A percentile compares a stretch with the other conserved stretches of the same genome.
Evolutionary conservation across 30 jellyfish, hydroid and myxozoan species (phyloP).

Genomic region (Cassiopea andromeda): DNA sequence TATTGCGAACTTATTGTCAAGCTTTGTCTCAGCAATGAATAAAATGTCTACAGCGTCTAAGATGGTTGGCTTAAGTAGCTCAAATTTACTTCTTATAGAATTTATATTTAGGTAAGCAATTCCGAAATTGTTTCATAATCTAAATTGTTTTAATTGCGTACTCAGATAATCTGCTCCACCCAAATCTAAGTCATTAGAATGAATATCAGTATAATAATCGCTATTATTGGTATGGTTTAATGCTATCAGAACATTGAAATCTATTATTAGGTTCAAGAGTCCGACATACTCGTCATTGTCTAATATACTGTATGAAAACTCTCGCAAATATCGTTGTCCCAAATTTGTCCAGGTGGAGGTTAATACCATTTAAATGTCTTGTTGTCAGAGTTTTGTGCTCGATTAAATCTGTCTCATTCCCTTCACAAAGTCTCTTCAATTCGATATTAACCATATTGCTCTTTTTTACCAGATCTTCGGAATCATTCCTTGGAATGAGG

Average conservation of each 20-base stretch:
- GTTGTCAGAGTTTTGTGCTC: constrained; percentile 29
- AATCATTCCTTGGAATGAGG: constrained; percentile 16
- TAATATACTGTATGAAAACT: constrained; percentile 23
- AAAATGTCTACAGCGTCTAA: background rate
- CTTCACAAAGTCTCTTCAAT: constrained; percentile 29
- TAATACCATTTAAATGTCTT: constrained; percentile 56
- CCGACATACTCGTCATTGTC: constrained; percentile 46
- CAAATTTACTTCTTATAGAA: constrained; percentile 6
- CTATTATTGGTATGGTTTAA: constrained; percentile 7
- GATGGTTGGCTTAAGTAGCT: background rate
- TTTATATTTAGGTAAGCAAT: constrained; percentile 13
- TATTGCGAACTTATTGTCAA: background rate
- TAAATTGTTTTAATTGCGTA: constrained; percentile 13
- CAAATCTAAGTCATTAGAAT: constrained; percentile 25
- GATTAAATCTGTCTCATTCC: constrained; percentile 20
- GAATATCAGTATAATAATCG: constrained; percentile 20
- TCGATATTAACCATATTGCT: constrained; percentile 17
- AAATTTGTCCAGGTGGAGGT: constrained; percentile 54
- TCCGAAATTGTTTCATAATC: constrained; percentile 5
- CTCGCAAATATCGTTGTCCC: constrained; percentile 59
- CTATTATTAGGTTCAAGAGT: constrained; percentile 25
- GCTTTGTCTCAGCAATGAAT: background rate
- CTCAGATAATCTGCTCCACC: constrained; percentile 35
- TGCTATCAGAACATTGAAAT: constrained; percentile 24
- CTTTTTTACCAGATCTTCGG: constrained; percentile 17